Evolutionary conservation across 2,113 vertebrate genomes (phyloP).

Genomic region (Calyptomena viridis): DNA sequence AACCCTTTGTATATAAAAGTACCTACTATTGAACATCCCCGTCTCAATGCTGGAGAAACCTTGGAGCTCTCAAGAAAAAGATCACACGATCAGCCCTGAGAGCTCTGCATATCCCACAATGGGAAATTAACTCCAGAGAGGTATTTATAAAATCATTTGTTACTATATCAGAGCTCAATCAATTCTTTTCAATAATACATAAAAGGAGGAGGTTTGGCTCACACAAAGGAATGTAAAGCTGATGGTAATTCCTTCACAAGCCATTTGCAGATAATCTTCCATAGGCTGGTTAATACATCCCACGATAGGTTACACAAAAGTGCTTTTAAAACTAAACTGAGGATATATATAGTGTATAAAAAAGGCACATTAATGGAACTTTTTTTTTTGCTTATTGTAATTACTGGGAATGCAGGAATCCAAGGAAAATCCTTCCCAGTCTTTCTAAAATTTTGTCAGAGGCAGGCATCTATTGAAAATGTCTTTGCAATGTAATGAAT

Average conservation of each 20-base stretch:
- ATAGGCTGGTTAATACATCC: not conserved
- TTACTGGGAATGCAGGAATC: not conserved
- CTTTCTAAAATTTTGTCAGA: not conserved
- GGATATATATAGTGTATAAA: not conserved
- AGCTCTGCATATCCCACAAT: not conserved
- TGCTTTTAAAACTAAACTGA: not conserved
- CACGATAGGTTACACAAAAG: not conserved
- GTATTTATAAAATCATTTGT: slow-evolving; percentile 36
- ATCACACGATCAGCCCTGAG: not conserved
- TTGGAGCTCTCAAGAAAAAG: not conserved
- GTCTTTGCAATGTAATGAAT: slow-evolving; percentile 5
- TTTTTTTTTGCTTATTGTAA: not conserved
- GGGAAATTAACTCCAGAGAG: not conserved
- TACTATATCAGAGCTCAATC: slow-evolving; percentile 39
- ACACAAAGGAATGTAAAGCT: not conserved
- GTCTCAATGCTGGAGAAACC: not conserved
- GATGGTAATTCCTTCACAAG: slow-evolving; percentile 23
- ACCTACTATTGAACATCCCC: accelerated
- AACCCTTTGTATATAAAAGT: not conserved
- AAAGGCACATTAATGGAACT: not conserved
- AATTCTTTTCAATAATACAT: slow-evolving; percentile 50
- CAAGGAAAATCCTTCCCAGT: not conserved
- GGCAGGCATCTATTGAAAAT: not conserved
- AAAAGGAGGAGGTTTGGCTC: slow-evolving; percentile 41
- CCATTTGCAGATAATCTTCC: not conserved